Base-by-base conservation (phyloP, 2,888 invertebrate genomes). In the Odiellus spinosus region DNA sequence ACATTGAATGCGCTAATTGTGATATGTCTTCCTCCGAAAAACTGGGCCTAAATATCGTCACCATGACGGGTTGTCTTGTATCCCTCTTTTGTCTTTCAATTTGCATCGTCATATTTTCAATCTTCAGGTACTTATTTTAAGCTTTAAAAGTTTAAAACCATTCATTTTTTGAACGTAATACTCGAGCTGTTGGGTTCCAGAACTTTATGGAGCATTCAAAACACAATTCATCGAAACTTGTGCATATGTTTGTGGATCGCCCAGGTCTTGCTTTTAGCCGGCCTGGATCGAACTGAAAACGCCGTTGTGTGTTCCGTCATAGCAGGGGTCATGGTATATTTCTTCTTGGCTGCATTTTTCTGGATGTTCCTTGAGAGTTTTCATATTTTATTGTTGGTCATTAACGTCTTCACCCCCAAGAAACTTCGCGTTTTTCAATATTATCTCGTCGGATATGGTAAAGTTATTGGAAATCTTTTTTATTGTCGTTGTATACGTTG, bases 291-390 rank as follows among this genome's bases (percentile, higher is more conserved):
- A 41, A 51, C 51, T 11, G 50, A 48, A 21, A 46, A 51, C 41
- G 41, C 46, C 35, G 51, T 50, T 40, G 46, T 49, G 14, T 54
- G 54, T 41, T 38, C 46, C 6, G 42, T 54, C 11, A 33, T 54
- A 6, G 54, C 54, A 41, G 54, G 52, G 1, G 14, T 49, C n/a
- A 38, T 54, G 14, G 52, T 52, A 40, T 54, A 52, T 19, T 47
- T 52, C 42, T 54, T 52, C 20, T 44, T 54, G 32, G 42, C 54
- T 21, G 51, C 52, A 2, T 54, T 54, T 40, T 46, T 50, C n/a
- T 54, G 54, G 54, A 52, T 54, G 52, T 33, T 52, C 11, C n/a
- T 52, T n/a, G 54, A 54, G 45, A 52, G 49, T 1, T 47, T 54
- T 3, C 52, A 52, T 32, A 54, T 54, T 42, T 52, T 52, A 42